These are phyloP conservation scores for Scomber colias DNA, from an alignment of 2,113 vertebrate species.

Conservation along the genomic window DNA sequence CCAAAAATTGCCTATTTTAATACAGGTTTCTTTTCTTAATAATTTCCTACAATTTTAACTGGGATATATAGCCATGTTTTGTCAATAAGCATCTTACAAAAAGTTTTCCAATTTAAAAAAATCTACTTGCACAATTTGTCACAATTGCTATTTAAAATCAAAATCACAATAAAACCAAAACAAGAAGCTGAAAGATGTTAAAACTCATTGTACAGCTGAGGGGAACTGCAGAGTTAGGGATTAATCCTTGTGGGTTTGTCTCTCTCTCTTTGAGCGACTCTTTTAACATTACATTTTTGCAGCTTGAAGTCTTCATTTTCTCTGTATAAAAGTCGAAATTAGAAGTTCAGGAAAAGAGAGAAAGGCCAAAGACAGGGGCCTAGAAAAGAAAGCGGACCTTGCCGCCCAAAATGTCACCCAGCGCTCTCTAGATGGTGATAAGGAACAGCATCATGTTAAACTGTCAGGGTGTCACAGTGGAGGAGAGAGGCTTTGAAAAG, in stretches of 20 bases:
- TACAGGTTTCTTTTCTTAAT: too few species aligned
- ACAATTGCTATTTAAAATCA: too few species aligned
- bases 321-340: background rate
- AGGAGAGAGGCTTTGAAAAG: conserved; percentile 42
- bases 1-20: too few species aligned
- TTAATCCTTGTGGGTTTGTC: too few species aligned
- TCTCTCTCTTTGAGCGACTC: too few species aligned
- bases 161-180: background rate
- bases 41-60: too few species aligned
- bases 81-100: too few species aligned
- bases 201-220: background rate
- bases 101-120: too few species aligned
- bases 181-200: background rate
- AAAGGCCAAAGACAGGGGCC: background rate
- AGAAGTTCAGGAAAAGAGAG: background rate
- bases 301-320: background rate
- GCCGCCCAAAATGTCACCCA: conserved; percentile 25
- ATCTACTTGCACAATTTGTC: too few species aligned
- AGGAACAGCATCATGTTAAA: conserved; percentile 38
- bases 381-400: background rate
- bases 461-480: conserved; percentile 45
- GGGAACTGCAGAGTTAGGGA: background rate
- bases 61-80: too few species aligned
- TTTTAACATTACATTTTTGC: background rate
- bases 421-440: conserved; percentile 4